These are phyloP conservation scores for Drosophila pegasa DNA, from an alignment of 2,888 invertebrate species.

Conservation along the genomic window DNA sequence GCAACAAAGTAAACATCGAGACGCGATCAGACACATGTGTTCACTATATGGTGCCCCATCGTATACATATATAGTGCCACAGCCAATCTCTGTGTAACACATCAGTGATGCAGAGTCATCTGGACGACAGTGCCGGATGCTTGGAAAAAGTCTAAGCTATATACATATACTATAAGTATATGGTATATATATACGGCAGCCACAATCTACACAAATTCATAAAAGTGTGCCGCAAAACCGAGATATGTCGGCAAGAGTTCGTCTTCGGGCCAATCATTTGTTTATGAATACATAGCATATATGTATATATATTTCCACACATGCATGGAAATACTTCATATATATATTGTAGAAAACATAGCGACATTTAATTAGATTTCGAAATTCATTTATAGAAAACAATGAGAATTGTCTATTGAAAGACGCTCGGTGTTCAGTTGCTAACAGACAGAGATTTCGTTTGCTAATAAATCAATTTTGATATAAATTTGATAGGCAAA, in stretches of 20 bases:
- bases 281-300: conserved; percentile 9
- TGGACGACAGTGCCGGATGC: conserved; percentile 68
- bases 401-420: conserved; percentile 33
- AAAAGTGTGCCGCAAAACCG: conserved; percentile 65
- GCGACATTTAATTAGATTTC: conserved; percentile 41
- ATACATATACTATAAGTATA: conserved; percentile 11
- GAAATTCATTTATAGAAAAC: conserved; percentile 52
- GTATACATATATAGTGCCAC: conserved; percentile 18
- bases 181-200: conserved; percentile 18
- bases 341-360: conserved; percentile 18
- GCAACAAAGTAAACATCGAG: conserved; percentile 39
- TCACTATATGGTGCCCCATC: conserved; percentile 52
- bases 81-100: conserved; percentile 57
- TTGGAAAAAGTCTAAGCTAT: conserved; percentile 26
- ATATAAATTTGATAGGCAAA: background rate
- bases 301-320: background rate
- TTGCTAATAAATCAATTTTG: background rate
- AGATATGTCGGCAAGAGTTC: conserved; percentile 47
- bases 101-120: conserved; percentile 48
- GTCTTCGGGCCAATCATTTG: conserved; percentile 29
- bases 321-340: conserved; percentile 4
- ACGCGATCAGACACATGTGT: conserved; percentile 49
- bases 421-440: conserved; percentile 1
- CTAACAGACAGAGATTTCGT: background rate
- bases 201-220: conserved; percentile 46